Base-by-base conservation (phyloP, 2,888 invertebrate species). In the Phrixothrix hirtus region DNA sequence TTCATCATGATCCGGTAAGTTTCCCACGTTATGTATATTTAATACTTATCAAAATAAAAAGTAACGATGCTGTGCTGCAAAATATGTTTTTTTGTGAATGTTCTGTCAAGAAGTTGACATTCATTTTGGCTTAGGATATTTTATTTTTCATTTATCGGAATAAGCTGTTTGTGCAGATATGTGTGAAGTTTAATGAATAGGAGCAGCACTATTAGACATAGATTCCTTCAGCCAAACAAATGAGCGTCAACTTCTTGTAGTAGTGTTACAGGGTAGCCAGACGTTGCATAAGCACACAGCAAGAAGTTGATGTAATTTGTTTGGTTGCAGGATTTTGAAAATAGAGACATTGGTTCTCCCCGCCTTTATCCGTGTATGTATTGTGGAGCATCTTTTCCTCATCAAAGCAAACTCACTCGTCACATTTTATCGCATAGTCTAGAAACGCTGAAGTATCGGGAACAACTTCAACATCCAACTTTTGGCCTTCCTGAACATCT, bases 101-200 rank as follows among this genome's bases (percentile, higher is more conserved):
- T 80, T 83, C 83, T 85, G 85, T 89, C 88, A 89, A 90, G 90
- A 90, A 92, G 90, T 91, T 91, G 90, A 91, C 90, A 89, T 88
- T 89, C 89, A 89, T 90, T 90, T 88, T 83, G 87, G 87, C 88
- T 86, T 87, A 87, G 86, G 85, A 86, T 86, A 84, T 81, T 82
- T 84, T 83, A 73, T 75, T 73, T 73, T 75, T 79, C 80, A 77
- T 72, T 62, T 53, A 45, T 59, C 55, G 53, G 55, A 53, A 54
- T 56, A 58, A 69, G 68, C 66, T 66, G 61, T 63, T 62, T 62
- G 63, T 63, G 64, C 65, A 64, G 53, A 56, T 57, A 52, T 53
- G 50, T 59, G 55, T 58, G 42, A 41, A 54, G 38, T 54, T 56
- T 39, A 45, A 41, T 55, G 31, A 44, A 41, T 45, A 45, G 49